Base-by-base conservation (phyloP, 2,113 vertebrate genomes). In the Enhydra lutris region DNA sequence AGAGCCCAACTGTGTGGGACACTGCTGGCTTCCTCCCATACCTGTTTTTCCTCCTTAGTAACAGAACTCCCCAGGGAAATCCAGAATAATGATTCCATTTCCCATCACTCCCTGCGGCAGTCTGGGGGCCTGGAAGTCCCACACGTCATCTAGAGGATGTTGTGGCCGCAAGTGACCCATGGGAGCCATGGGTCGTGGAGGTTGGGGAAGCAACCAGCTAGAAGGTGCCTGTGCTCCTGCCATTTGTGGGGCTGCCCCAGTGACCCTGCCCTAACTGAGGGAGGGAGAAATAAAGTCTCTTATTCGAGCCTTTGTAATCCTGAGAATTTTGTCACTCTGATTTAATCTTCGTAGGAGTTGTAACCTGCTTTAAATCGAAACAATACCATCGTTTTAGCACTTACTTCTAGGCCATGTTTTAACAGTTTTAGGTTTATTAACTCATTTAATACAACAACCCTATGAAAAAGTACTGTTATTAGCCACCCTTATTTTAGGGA, bases 61-160 rank as follows among this genome's bases (percentile, higher is more conserved):
- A 34, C 9, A 59, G 55, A 86, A 55, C 23, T 17, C 52, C 23
- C 1, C 15, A 45, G 61, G 69, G 80, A 86, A 63, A 63, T 71
- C n/a, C 63, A 47, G 73, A 74, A 2, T 10, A 29, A 34, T 0
- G 23, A 80, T n/a, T 74, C 31, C 3, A 67, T 34, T 34, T 34
- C 63, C 63, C 63, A 9, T 39, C 7, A 0, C 2, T 20, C 8
- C 52, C 39, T 42, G 52, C 12, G 57, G 57, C 14, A 13, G 10
- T 8, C 47, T 42, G 57, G 1, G 59, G 26, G 31, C 65, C 65
- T 7, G 6, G 67, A 69, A 69, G n/a, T 36, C 67, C 34, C 34
- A 36, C 34, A 69, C 18, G 18, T 69, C 0, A 3, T n/a, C 7
- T 34, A 3, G 0, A n/a, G 15, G 5, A 6, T n/a, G 65, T 34